Conservation (phyloP, 1,140 invertebrate genomes). For the Lysiphlebus fabarum region DNA sequence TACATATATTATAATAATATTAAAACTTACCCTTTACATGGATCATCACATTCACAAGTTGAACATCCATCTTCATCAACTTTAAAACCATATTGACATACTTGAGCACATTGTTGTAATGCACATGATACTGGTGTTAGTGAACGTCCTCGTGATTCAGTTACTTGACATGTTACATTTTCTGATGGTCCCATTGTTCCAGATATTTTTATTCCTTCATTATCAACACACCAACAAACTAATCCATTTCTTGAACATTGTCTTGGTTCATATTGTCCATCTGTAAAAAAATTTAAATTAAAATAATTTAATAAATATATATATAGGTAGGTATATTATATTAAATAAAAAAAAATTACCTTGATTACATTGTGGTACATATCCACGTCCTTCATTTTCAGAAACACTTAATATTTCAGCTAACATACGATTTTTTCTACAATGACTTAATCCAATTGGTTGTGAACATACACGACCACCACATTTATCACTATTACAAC, state of each 20-base stretch:
- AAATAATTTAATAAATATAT: no score
- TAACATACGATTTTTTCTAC: constrained; percentile 71
- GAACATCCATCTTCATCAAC: constrained; percentile 73
- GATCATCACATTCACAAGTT: constrained; percentile 81
- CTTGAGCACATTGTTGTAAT: constrained; percentile 64
- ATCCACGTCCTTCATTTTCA: constrained; percentile 74
- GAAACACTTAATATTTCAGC: constrained; percentile 73
- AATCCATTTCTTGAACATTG: constrained; percentile 81
- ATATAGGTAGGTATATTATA: no score
- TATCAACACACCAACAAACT: constrained; percentile 84
- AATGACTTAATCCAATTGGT: constrained; percentile 54
- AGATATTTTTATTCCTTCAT: constrained; percentile 68
- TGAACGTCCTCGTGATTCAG: constrained; percentile 37
- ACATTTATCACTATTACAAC: constrained; percentile 64
- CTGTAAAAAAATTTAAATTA: no score
- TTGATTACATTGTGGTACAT: constrained; percentile 74
- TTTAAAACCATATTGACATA: constrained; percentile 82
- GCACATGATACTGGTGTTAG: constrained; percentile 31
- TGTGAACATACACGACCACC: constrained; percentile 41
- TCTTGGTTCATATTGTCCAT: constrained; percentile 66
- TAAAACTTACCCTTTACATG: constrained; percentile 64
- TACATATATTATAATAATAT: no score
- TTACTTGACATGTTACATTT: constrained; percentile 62
- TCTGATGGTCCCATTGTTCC: constrained; percentile 75
- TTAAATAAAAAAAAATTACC: constrained; percentile 41